Evolutionary conservation across 2,888 invertebrate species (phyloP).

Genomic region (Conus canariensis): DNA sequence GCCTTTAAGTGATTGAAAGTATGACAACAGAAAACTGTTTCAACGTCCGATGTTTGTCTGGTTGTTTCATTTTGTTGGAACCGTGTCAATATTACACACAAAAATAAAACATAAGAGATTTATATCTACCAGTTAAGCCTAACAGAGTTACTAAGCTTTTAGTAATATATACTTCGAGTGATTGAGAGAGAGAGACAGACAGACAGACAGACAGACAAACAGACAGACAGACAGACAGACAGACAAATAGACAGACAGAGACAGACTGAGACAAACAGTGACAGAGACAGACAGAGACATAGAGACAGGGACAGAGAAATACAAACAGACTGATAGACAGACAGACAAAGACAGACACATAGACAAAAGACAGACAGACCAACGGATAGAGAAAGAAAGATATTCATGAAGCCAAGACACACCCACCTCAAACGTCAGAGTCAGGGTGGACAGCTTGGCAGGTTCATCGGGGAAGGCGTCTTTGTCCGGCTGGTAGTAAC

Average conservation of each 20-base stretch:
- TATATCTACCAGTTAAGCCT: too few relatives aligned
- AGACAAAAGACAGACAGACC: constrained; percentile 12
- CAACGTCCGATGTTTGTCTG: too few relatives aligned
- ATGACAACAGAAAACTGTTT: too few relatives aligned
- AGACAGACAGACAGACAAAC: neutral
- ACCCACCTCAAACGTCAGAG: constrained; percentile 67
- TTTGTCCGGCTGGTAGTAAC: constrained; percentile 71
- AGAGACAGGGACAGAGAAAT: neutral
- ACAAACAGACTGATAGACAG: neutral
- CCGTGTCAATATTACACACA: neutral
- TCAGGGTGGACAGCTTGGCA: constrained; percentile 67
- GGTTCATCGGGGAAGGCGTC: constrained; percentile 68
- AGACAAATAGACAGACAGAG: neutral
- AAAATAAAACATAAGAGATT: neutral
- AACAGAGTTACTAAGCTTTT: too few relatives aligned
- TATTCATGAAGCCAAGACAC: neutral
- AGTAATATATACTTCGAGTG: too few relatives aligned
- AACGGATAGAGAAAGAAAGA: neutral
- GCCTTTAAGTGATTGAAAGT: too few relatives aligned
- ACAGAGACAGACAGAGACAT: neutral
- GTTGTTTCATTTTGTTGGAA: too few relatives aligned
- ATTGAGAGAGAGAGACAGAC: neutral
- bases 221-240: neutral
- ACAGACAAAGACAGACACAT: neutral
- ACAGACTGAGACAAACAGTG: neutral